Conservation (phyloP, 1,140 invertebrate species). For the Diplogasteroides magnus region DNA sequence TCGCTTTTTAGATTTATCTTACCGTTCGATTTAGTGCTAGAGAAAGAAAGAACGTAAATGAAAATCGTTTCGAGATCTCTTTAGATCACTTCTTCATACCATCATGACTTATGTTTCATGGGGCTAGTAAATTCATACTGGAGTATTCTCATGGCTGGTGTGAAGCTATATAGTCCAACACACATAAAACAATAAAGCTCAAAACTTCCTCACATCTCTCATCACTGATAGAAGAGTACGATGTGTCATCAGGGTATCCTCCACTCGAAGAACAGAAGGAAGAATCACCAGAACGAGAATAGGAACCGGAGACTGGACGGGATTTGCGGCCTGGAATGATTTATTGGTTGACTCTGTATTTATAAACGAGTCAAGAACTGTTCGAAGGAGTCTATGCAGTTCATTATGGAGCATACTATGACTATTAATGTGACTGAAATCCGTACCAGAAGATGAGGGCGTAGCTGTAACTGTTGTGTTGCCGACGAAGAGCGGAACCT, state of each 20-base stretch:
- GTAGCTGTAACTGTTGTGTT: background rate
- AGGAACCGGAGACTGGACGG: background rate
- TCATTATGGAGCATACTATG: no score
- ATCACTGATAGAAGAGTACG: background rate
- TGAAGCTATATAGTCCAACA: background rate
- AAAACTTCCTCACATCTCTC: background rate
- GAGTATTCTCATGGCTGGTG: background rate
- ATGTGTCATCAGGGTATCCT: background rate
- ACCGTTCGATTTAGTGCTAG: background rate
- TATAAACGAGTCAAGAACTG: background rate
- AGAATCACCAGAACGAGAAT: background rate
- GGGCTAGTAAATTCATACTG: no score
- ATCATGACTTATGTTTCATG: no score
- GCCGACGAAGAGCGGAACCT: background rate
- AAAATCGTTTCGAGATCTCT: background rate
- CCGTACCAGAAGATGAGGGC: background rate
- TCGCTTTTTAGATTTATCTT: background rate
- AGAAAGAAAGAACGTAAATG: background rate
- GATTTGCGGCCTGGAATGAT: background rate
- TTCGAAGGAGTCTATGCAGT: background rate
- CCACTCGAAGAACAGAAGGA: background rate
- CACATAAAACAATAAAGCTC: background rate
- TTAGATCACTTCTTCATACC: background rate
- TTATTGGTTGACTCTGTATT: background rate
- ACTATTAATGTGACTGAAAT: no score